Percentiles rank a stretch among this genome's conserved stretches.
Conservation (phyloP, 2,797 vertebrate genomes). For the Paedocypris micromegethes region DNA sequence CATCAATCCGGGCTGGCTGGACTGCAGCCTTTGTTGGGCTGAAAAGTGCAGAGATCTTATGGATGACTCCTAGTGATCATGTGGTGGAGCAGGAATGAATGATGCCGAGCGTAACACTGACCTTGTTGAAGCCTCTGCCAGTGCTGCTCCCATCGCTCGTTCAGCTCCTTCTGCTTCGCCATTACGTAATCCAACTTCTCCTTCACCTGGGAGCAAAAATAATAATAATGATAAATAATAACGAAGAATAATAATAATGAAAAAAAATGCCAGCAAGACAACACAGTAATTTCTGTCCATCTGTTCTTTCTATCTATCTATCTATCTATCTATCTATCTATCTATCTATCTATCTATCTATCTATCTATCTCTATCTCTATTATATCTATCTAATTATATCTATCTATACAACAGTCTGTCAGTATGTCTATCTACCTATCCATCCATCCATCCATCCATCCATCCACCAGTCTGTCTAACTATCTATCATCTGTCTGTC, state of each 20-base stretch:
- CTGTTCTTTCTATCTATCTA: too few relatives aligned
- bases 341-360: too few relatives aligned
- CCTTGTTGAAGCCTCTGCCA: slow-evolving; percentile 65
- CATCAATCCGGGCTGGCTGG: slow-evolving; percentile 78
- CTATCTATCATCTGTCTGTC: too few relatives aligned
- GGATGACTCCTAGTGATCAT: background rate
- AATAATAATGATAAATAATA: background rate
- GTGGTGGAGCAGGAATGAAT: slow-evolving; percentile 1
- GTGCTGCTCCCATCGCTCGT: slow-evolving; percentile 80
- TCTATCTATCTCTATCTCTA: too few relatives aligned
- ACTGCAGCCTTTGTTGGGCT: slow-evolving; percentile 87
- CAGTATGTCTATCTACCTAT: too few relatives aligned
- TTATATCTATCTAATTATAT: too few relatives aligned
- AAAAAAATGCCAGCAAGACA: too few relatives aligned
- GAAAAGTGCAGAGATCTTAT: slow-evolving; percentile 35
- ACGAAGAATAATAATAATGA: background rate
- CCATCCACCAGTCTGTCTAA: too few relatives aligned
- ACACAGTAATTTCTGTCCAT: too few relatives aligned
- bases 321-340: too few relatives aligned
- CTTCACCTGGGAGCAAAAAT: slow-evolving; percentile 69
- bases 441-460: too few relatives aligned
- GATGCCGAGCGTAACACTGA: slow-evolving; percentile 60
- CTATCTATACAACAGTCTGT: too few relatives aligned
- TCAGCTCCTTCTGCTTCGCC: slow-evolving; percentile 81
- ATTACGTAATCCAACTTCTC: slow-evolving; percentile 87